These are phyloP conservation scores for Gymnoscopelus braueri DNA, from an alignment of 2,797 vertebrate species.

Conservation along the genomic window DNA sequence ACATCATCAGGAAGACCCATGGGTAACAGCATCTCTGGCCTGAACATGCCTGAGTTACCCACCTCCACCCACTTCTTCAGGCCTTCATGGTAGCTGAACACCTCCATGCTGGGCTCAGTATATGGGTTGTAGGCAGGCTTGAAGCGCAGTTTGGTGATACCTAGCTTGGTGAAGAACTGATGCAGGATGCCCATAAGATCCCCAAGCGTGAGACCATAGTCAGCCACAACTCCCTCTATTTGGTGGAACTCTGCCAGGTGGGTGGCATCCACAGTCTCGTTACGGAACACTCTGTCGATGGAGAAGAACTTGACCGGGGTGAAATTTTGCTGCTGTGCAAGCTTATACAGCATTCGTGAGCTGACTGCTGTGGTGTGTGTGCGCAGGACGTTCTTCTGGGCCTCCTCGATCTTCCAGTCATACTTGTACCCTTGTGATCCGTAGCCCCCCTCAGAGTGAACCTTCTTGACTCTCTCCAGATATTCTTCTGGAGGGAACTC, in stretches of 20 bases:
- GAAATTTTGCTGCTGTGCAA: constrained; percentile 92
- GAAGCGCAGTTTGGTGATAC: constrained; percentile 95
- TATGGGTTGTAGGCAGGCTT: constrained; percentile 96
- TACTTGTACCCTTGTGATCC: constrained; percentile 96
- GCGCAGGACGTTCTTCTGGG: constrained; percentile 90
- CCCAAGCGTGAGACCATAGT: constrained; percentile 90
- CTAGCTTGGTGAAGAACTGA: constrained; percentile 94
- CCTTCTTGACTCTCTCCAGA: constrained; percentile 87
- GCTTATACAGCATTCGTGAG: constrained; percentile 87
- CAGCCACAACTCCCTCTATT: constrained; percentile 94
- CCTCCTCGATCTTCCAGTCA: constrained; percentile 91
- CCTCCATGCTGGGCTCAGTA: constrained; percentile 97
- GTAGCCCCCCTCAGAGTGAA: constrained; percentile 91
- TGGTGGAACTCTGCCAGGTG: constrained; percentile 97
- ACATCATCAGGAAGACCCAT: constrained; percentile 94
- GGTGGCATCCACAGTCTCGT: constrained; percentile 93
- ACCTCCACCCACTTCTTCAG: constrained; percentile 95
- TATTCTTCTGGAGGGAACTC: constrained; percentile 87
- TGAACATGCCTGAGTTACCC: constrained; percentile 93
- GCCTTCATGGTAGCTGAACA: constrained; percentile 97
- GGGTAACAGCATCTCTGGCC: constrained; percentile 94
- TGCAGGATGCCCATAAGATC: constrained; percentile 92
- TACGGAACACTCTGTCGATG: constrained; percentile 96
- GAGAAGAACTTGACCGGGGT: constrained; percentile 93
- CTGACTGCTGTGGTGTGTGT: constrained; percentile 94